These are phyloP conservation scores for Antechinus flavipes DNA, from an alignment of 2,113 vertebrate genomes.

Conservation along the genomic window DNA sequence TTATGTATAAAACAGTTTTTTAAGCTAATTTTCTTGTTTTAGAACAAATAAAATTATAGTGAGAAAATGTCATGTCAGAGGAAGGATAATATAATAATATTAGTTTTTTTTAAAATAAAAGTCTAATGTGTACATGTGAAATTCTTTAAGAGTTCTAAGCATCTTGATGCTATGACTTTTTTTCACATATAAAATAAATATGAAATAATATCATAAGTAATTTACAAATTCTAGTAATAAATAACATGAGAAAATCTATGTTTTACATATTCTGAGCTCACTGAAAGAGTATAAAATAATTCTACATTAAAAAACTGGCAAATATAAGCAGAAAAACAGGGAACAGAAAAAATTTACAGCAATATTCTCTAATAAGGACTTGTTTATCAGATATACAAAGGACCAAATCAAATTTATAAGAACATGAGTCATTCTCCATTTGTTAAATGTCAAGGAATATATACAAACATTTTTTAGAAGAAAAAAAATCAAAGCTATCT, in stretches of 20 bases:
- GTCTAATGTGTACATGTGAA: not conserved
- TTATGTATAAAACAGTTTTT: not conserved
- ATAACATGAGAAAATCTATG: not conserved
- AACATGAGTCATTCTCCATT: not conserved
- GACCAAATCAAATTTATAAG: not conserved
- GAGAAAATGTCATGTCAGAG: not conserved
- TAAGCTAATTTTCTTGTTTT: not conserved
- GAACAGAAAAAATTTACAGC: not conserved
- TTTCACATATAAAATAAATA: not conserved
- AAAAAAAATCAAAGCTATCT: not conserved
- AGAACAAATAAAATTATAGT: not conserved
- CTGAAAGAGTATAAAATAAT: not conserved
- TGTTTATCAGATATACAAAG: not conserved
- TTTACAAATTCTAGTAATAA: not conserved
- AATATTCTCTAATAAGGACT: not conserved
- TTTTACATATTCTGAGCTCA: not conserved
- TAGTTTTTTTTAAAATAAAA: not conserved
- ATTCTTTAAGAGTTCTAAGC: not conserved
- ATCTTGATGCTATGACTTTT: not conserved
- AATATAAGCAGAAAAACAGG: not conserved
- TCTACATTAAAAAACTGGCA: not conserved
- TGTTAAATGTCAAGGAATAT: not conserved
- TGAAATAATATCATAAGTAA: not conserved
- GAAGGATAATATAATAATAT: not conserved
- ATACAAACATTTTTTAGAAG: no score